Percentiles rank a stretch among this genome's conserved stretches.
phyloP scores from a whole-genome alignment of 2,113 vertebrate species.

The Platycercus adscitus region DNA sequence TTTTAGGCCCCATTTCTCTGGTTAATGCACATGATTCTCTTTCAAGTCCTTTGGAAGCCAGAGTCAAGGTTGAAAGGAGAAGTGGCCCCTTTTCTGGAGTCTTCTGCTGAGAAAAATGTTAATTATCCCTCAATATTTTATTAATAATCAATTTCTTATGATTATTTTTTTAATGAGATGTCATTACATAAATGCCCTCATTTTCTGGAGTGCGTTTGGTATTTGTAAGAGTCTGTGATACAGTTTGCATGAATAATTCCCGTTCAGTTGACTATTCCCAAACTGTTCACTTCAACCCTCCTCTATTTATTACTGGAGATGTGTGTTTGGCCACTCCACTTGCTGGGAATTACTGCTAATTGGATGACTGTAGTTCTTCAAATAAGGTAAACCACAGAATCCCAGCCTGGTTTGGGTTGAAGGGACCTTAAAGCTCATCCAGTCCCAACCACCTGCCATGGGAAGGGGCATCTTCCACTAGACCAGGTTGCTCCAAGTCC shows the following conservation, averaged over 20 bases:
- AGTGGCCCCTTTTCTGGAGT: not conserved
- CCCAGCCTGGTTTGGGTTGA: not conserved
- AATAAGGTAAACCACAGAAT: not conserved
- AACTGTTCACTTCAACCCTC: conserved; percentile 1
- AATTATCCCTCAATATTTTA: conserved; percentile 63
- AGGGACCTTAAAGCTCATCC: not conserved
- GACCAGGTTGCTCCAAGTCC: not conserved
- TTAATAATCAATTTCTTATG: conserved; percentile 65
- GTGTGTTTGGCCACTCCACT: conserved; percentile 8
- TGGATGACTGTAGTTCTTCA: not conserved
- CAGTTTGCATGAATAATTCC: conserved; percentile 63
- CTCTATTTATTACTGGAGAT: not conserved
- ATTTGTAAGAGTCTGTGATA: not conserved
- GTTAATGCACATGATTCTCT: conserved; percentile 28
- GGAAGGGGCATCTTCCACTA: not conserved
- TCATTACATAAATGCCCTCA: conserved; percentile 47
- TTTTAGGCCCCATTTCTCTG: conserved; percentile 31
- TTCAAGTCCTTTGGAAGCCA: conserved; percentile 28
- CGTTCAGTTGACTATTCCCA: conserved; percentile 54
- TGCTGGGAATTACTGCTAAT: not conserved
- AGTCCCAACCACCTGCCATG: not conserved
- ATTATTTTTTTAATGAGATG: conserved; percentile 59
- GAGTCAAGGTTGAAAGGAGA: not conserved
- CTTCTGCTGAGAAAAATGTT: not conserved
- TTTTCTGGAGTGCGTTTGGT: conserved; percentile 47